These are phyloP conservation scores for Pagetopsis macropterus DNA, from an alignment of 2,797 vertebrate genomes.

Conservation along the genomic window DNA sequence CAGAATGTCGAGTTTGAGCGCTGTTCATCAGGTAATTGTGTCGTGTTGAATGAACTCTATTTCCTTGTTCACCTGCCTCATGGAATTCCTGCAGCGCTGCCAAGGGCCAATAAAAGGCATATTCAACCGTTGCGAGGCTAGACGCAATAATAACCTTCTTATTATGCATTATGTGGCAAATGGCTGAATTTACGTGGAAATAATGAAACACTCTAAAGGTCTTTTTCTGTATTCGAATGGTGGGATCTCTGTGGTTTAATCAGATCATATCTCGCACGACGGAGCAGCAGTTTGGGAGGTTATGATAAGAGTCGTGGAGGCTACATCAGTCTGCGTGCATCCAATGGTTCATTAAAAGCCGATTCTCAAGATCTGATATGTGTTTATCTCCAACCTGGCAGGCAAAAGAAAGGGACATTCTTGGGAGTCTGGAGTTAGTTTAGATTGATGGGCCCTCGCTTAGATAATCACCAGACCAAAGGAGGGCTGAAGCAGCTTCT, in stretches of 20 bases:
- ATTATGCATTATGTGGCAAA: constrained; percentile 64
- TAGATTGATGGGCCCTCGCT: constrained; percentile 74
- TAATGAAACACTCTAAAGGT: constrained; percentile 3
- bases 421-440: constrained; percentile 75
- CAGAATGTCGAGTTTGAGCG: constrained; percentile 52
- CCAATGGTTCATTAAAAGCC: constrained; percentile 67
- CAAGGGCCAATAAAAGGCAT: constrained; percentile 71
- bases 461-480: constrained; percentile 78
- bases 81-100: constrained; percentile 71
- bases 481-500: constrained; percentile 75
- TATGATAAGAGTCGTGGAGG: constrained; percentile 44
- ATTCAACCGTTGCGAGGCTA: constrained; percentile 62
- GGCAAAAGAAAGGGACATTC: constrained; percentile 67
- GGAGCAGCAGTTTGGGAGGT: constrained; percentile 33
- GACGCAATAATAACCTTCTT: constrained; percentile 72
- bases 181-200: constrained; percentile 55
- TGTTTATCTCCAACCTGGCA: constrained; percentile 71
- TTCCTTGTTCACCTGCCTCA: constrained; percentile 79
- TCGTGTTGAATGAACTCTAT: constrained; percentile 73
- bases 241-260: constrained; percentile 29
- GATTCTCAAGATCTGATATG: constrained; percentile 68
- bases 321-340: constrained; percentile 45
- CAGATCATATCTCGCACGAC: constrained; percentile 45
- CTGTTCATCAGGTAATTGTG: constrained; percentile 73
- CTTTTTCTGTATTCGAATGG: constrained; percentile 39